Percentiles rank a stretch among this genome's conserved stretches.
Evolutionary conservation across 2,888 invertebrate species (phyloP).

Genomic region (Mechanitis messenoides): DNA sequence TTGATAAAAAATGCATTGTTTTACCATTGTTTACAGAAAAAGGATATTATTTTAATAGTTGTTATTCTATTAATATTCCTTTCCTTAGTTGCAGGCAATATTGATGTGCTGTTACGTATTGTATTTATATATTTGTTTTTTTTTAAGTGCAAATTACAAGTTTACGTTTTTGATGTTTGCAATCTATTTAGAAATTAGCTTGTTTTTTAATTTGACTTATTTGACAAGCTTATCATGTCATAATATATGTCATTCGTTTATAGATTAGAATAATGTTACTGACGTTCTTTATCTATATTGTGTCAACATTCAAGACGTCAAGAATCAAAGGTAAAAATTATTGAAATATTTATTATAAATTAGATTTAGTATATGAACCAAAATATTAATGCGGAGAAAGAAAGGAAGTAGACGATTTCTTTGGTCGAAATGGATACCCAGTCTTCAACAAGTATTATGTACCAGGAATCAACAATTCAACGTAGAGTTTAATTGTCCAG

Average conservation of each 20-base stretch:
- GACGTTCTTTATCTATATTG: too few relatives aligned
- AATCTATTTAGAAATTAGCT: background rate
- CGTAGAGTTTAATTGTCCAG: too few relatives aligned
- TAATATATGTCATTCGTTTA: background rate
- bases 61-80: background rate
- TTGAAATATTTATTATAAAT: too few relatives aligned
- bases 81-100: background rate
- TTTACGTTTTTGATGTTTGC: background rate
- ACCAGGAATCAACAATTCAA: too few relatives aligned
- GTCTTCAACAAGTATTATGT: too few relatives aligned
- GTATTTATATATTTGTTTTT: background rate
- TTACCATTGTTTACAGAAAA: conserved; percentile 2
- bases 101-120: background rate
- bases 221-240: background rate
- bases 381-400: too few relatives aligned
- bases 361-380: too few relatives aligned
- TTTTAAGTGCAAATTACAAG: background rate
- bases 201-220: background rate
- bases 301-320: too few relatives aligned
- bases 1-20: background rate
- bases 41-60: conserved; percentile 2
- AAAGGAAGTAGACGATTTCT: too few relatives aligned
- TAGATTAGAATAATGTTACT: background rate
- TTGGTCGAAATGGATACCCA: too few relatives aligned
- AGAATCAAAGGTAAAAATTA: too few relatives aligned